Conservation (phyloP, 2,797 vertebrate species). For the Chaunax sp. region DNA sequence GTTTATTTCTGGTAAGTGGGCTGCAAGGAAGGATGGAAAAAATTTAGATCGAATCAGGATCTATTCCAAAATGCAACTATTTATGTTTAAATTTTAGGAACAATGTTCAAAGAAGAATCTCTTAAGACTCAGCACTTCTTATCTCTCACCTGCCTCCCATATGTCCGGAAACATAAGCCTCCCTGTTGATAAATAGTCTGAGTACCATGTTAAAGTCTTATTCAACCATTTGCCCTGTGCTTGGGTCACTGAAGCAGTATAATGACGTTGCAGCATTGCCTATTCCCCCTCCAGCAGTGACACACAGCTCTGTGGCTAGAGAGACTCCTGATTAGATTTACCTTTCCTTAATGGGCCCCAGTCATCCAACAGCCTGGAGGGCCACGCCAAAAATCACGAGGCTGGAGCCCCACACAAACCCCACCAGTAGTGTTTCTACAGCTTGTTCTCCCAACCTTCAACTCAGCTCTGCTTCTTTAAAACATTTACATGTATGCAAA, state of each 20-base stretch:
- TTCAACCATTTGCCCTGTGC: constrained; percentile 33
- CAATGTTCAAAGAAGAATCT: background rate
- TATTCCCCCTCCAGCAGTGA: constrained; percentile 66
- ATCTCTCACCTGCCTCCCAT: constrained; percentile 1
- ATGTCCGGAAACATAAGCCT: constrained; percentile 25
- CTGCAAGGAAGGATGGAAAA: background rate
- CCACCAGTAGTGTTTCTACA: constrained; percentile 67
- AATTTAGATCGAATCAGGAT: background rate
- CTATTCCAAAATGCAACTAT: background rate
- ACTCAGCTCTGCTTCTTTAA: constrained; percentile 2
- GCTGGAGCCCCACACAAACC: constrained; percentile 58
- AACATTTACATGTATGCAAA: constrained; percentile 7
- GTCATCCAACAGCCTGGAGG: constrained; percentile 75
- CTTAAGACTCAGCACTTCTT: constrained; percentile 18
- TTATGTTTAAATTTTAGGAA: background rate
- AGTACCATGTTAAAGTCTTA: constrained; percentile 32
- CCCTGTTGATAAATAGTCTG: constrained; percentile 19
- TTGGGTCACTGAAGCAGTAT: constrained; percentile 64
- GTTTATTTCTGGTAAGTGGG: constrained; percentile 8
- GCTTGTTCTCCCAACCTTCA: constrained; percentile 9
- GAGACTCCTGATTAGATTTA: constrained; percentile 82
- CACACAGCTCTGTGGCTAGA: constrained; percentile 68
- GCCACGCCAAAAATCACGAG: constrained; percentile 63
- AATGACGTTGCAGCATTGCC: constrained; percentile 56
- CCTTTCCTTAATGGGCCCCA: constrained; percentile 81